phyloP scores from a whole-genome alignment of 2,797 vertebrate species.

The Holocentrus rufus region DNA sequence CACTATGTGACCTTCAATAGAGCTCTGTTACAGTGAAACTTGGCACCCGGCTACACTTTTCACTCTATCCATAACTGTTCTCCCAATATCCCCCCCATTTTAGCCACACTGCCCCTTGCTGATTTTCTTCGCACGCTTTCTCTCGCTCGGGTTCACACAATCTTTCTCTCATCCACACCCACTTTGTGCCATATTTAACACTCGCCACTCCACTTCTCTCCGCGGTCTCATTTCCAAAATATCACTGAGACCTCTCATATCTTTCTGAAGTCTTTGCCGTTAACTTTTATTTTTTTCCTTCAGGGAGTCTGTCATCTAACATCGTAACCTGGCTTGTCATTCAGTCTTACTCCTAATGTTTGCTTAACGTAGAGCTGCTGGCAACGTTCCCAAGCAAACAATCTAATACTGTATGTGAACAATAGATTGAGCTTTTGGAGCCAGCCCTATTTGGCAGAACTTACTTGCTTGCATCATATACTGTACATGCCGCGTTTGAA shows the following conservation, averaged over 20 bases:
- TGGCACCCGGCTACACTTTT: conserved; percentile 47
- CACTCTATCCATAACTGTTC: conserved; percentile 22
- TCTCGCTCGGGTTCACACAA: too few relatives aligned
- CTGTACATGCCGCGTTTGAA: background rate
- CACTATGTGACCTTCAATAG: conserved; percentile 79
- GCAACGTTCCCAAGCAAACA: background rate
- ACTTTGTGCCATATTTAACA: background rate
- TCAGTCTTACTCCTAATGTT: background rate
- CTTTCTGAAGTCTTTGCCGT: too few relatives aligned
- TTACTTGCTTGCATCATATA: too few relatives aligned
- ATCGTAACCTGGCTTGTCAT: background rate
- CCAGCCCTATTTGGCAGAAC: too few relatives aligned
- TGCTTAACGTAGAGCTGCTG: background rate
- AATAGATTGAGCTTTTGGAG: too few relatives aligned
- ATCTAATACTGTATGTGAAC: too few relatives aligned
- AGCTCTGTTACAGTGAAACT: conserved; percentile 65
- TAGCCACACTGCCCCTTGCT: background rate
- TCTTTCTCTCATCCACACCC: too few relatives aligned
- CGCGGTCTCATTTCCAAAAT: conserved; percentile 18
- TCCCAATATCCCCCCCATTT: conserved; percentile 2
- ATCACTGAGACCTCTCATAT: too few relatives aligned
- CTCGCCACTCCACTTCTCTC: background rate
- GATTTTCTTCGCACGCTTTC: background rate
- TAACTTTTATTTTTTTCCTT: background rate
- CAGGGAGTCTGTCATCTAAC: background rate